These are phyloP conservation scores for Leptocoma aspasia DNA, from an alignment of 2,113 vertebrate species.

Conservation along the genomic window DNA sequence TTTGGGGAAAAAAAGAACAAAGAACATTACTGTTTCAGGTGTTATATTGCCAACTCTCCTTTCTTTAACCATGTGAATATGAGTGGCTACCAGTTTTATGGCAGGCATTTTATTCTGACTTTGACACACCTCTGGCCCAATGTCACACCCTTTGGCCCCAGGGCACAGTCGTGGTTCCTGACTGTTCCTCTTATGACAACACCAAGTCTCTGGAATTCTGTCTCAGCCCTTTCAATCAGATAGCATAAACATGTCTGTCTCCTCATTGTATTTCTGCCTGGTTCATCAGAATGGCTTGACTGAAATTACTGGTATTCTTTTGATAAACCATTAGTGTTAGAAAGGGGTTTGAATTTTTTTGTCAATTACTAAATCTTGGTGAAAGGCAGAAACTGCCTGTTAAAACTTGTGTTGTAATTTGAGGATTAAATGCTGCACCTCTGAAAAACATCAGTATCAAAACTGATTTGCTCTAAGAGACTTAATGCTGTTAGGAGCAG, in stretches of 20 bases:
- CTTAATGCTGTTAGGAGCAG: slow-evolving; percentile 46
- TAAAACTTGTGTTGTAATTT: slow-evolving; percentile 88
- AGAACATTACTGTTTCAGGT: neutral
- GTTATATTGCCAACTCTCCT: neutral
- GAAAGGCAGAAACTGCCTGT: slow-evolving; percentile 80
- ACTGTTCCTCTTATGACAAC: slow-evolving; percentile 44
- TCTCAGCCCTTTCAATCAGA: slow-evolving; percentile 63
- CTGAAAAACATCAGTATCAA: slow-evolving; percentile 78
- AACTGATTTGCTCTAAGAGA: slow-evolving; percentile 67
- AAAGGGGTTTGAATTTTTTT: slow-evolving; percentile 46
- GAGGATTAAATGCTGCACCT: slow-evolving; percentile 87
- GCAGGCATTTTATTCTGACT: slow-evolving; percentile 18
- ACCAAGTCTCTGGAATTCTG: slow-evolving; percentile 49
- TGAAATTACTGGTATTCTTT: slow-evolving; percentile 54
- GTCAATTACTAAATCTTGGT: slow-evolving; percentile 75
- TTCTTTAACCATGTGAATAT: neutral
- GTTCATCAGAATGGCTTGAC: slow-evolving; percentile 31
- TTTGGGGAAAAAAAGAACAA: neutral
- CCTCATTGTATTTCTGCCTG: neutral
- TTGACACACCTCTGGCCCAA: neutral
- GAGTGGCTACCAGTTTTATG: slow-evolving; percentile 12
- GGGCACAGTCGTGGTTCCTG: slow-evolving; percentile 25
- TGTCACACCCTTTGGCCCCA: slow-evolving; percentile 51
- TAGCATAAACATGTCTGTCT: slow-evolving; percentile 42
- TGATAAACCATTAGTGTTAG: slow-evolving; percentile 71